Base-by-base conservation (phyloP, 2,888 invertebrate species). In the Parnassius apollo region DNA sequence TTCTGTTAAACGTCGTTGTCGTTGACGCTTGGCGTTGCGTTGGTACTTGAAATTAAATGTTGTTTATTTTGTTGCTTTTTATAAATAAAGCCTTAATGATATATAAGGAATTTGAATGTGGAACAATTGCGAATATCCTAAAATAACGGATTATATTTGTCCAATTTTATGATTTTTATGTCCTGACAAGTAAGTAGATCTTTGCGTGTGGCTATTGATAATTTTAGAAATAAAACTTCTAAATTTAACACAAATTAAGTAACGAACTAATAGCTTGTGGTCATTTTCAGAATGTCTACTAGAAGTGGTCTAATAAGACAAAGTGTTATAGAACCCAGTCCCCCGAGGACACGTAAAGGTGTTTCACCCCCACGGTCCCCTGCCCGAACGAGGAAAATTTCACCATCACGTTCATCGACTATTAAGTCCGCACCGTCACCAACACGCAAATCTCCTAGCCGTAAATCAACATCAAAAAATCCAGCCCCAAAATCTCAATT, bases 361-460 rank as follows among this genome's bases (percentile, higher is more conserved):
- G 73, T 82, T 45, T 90, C 90, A 12, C 91, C 91, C 45, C 79
- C 86, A 65, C 82, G 91, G 60, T 91, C 92, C 77, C 91, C 92
- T 75, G 88, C 85, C 68, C 84, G 91, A 80, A 76, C 75, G 42
- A 79, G 86, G 57, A 89, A 87, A 83, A 83, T 75, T 77, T 89
- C 89, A 45, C 82, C 87, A 62, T 82, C 80, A 65, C 83, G 84
- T 44, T 68, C 62, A 35, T 50, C 65, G 42, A 57, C 66, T 57
- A 69, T 66, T 50, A 72, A 70, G 53, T 76, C 84, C 9, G 80
- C 89, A 46, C 81, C 86, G 53, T 76, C 84, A 9, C 80, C 89
- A 46, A 80, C 90, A 11, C 82, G 92, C 55, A 93, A 92, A 65
- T 93, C 93, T 10, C 92, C 93, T 2, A 84, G 86, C 66, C 83